Conservation (phyloP, 2,888 invertebrate species). For the Volucella inflata region DNA sequence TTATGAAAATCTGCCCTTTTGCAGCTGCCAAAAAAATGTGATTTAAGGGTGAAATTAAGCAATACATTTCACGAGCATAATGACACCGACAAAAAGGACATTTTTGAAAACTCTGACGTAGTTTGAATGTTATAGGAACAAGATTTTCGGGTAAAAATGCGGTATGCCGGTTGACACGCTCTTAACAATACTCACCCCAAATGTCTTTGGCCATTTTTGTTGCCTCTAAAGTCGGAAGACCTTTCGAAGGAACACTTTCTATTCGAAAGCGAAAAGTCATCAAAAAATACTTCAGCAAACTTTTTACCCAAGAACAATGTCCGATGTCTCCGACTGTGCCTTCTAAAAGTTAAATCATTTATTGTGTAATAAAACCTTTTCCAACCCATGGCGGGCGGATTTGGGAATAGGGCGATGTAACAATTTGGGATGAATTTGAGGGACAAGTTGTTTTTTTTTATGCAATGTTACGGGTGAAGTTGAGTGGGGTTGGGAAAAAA, state of each 20-base stretch:
- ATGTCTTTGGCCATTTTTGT: not conserved
- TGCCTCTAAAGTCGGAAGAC: not conserved
- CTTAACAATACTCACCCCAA: not conserved
- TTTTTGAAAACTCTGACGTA: constrained; percentile 5
- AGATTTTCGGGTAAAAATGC: constrained; percentile 7
- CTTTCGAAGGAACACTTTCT: constrained; percentile 5
- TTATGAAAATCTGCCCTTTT: constrained; percentile 15
- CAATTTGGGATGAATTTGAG: constrained; percentile 45
- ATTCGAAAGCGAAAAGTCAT: constrained; percentile 18
- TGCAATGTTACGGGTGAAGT: not conserved
- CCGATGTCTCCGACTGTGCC: constrained; percentile 30
- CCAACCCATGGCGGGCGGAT: constrained; percentile 30
- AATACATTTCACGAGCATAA: constrained; percentile 9
- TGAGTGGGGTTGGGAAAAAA: constrained; percentile 4
- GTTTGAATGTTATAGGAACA: constrained; percentile 6
- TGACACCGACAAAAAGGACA: not conserved
- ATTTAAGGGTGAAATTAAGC: constrained; percentile 10
- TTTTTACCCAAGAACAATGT: constrained; percentile 12
- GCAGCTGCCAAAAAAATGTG: not conserved
- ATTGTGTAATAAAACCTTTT: constrained; percentile 54
- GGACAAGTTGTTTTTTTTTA: constrained; percentile 21
- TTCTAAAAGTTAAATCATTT: constrained; percentile 56
- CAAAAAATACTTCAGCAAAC: constrained; percentile 26
- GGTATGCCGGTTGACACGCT: constrained; percentile 2
- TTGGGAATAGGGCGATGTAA: constrained; percentile 53